Evolutionary conservation across 2,888 invertebrate genomes (phyloP).

Genomic region (Amphipoea lucens): DNA sequence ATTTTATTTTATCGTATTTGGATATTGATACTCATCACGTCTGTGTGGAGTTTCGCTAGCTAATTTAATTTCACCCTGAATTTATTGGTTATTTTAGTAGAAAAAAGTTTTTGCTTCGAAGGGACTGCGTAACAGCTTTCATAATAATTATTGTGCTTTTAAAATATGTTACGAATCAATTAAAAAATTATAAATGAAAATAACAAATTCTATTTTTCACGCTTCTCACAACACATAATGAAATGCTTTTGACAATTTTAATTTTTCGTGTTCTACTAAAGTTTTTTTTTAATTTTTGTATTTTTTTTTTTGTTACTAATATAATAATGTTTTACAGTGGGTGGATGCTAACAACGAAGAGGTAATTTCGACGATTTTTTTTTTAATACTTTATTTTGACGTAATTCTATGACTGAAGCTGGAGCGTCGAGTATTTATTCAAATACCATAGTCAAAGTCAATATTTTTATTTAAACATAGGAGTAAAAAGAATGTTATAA

Average conservation of each 20-base stretch:
- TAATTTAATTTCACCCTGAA: background rate
- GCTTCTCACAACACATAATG: slow-evolving; percentile 77
- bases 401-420: slow-evolving; percentile 58
- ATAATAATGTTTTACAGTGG: slow-evolving; percentile 91
- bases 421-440: background rate
- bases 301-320: slow-evolving; percentile 83
- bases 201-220: slow-evolving; percentile 74
- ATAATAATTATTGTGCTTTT: slow-evolving; percentile 77
- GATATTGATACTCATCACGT: background rate
- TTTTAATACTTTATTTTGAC: slow-evolving; percentile 52
- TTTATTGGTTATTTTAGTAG: slow-evolving; percentile 1
- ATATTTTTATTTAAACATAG: background rate
- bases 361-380: slow-evolving; percentile 86
- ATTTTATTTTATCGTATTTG: background rate
- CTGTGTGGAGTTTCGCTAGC: background rate
- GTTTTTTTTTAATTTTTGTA: slow-evolving; percentile 68
- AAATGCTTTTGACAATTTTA: slow-evolving; percentile 84
- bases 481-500: background rate
- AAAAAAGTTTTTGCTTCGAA: slow-evolving; percentile 60
- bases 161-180: slow-evolving; percentile 76
- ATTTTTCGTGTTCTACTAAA: slow-evolving; percentile 61
- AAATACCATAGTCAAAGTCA: background rate
- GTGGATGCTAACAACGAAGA: slow-evolving; percentile 92
- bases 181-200: slow-evolving; percentile 70
- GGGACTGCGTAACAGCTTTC: slow-evolving; percentile 53